Evolutionary conservation across 2,797 vertebrate species (phyloP).

Genomic region (Eulemur rubriventer): DNA sequence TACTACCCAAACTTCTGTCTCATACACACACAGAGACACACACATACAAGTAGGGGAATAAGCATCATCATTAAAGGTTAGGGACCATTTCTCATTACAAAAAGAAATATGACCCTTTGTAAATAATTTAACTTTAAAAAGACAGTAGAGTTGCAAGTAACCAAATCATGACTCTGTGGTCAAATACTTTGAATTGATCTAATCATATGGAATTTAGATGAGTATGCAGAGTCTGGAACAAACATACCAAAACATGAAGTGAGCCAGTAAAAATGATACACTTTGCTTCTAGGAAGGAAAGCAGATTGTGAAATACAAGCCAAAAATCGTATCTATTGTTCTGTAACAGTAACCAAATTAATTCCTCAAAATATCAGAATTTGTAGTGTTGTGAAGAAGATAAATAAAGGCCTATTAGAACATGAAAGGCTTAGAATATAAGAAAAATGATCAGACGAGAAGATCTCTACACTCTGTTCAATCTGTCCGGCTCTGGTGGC

Average conservation of each 20-base stretch:
- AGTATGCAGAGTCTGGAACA: not conserved
- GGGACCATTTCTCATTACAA: not conserved
- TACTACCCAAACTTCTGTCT: not conserved
- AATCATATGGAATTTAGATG: not conserved
- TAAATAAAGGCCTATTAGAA: constrained; percentile 33
- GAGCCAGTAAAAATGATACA: not conserved
- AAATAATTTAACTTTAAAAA: not conserved
- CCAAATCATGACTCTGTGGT: not conserved
- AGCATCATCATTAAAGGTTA: not conserved
- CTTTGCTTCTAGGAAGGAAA: not conserved
- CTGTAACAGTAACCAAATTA: constrained; percentile 36
- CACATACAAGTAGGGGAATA: not conserved
- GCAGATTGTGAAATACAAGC: not conserved
- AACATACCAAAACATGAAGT: not conserved
- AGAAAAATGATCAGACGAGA: constrained; percentile 20
- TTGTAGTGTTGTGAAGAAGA: not conserved
- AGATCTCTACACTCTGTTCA: not conserved
- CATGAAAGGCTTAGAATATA: constrained; percentile 1
- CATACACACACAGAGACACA: not conserved
- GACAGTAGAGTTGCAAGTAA: not conserved
- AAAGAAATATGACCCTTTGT: not conserved
- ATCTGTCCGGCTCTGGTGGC: not conserved
- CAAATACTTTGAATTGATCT: not conserved
- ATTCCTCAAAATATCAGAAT: constrained; percentile 25
- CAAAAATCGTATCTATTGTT: not conserved